These are phyloP conservation scores for Acanthurus lineatus DNA, from an alignment of 2,797 vertebrate species.

Conservation along the genomic window DNA sequence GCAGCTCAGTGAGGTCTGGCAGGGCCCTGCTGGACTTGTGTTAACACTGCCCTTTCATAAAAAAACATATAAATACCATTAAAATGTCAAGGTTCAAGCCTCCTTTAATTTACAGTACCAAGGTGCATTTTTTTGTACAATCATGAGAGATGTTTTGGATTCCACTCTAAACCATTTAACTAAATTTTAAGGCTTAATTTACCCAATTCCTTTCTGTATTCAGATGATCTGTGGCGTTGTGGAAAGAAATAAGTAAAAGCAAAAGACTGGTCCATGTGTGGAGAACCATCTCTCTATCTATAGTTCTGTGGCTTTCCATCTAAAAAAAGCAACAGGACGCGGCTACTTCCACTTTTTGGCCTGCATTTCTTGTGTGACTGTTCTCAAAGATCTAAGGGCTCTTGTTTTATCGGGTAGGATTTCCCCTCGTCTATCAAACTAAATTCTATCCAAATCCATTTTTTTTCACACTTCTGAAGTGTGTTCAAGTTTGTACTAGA, in stretches of 20 bases:
- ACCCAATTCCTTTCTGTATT: conserved; percentile 16
- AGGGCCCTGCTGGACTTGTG: conserved; percentile 51
- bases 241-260: conserved; percentile 47
- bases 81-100: conserved; percentile 74
- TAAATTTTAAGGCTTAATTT: conserved; percentile 1
- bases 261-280: conserved; percentile 61
- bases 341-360: conserved; percentile 66
- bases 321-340: conserved; percentile 83
- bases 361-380: conserved; percentile 61
- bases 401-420: conserved; percentile 46
- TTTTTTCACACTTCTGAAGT: conserved; percentile 7
- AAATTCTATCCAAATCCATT: conserved; percentile 6
- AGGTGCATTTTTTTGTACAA: conserved; percentile 48
- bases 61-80: conserved; percentile 66
- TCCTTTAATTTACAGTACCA: conserved; percentile 59
- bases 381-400: conserved; percentile 48
- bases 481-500: conserved; percentile 10
- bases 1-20: conserved; percentile 72
- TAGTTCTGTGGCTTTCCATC: conserved; percentile 84
- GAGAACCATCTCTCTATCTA: conserved; percentile 81
- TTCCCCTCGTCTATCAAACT: conserved; percentile 49
- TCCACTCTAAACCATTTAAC: conserved; percentile 34
- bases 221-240: conserved; percentile 42
- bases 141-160: conserved; percentile 44
- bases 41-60: conserved; percentile 72